Evolutionary conservation across 2,797 vertebrate genomes (phyloP).

Genomic region (Mus spretus): DNA sequence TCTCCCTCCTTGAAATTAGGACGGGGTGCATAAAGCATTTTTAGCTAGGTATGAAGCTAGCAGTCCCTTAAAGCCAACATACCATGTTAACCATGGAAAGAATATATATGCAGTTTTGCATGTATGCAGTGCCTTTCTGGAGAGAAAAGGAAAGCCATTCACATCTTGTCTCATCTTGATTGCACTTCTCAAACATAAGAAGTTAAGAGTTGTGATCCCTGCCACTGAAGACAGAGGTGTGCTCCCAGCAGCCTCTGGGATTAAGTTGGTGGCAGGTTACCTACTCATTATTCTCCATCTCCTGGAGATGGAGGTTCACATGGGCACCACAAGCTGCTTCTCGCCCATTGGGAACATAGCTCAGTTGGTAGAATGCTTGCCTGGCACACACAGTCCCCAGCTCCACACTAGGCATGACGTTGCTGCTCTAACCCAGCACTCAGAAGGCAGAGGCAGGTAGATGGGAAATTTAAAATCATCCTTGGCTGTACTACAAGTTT

Average conservation of each 20-base stretch:
- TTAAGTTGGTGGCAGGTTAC: neutral
- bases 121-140: neutral
- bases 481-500: neutral
- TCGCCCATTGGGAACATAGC: neutral
- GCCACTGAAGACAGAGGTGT: neutral
- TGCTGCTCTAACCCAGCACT: neutral
- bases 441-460: neutral
- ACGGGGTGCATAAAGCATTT: neutral
- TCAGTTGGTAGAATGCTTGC: neutral
- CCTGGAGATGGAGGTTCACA: neutral
- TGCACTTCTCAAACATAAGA: neutral
- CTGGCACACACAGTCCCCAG: neutral
- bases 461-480: neutral
- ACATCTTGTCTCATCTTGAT: neutral
- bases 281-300: fast-evolving
- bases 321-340: neutral
- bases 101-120: neutral
- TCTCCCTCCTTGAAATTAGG: neutral
- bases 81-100: neutral
- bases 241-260: neutral
- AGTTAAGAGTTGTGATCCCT: neutral
- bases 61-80: neutral
- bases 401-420: neutral
- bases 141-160: neutral
- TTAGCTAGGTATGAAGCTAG: neutral